Base-by-base conservation (phyloP, 2,888 invertebrate genomes). In the Theodoxus fluviatilis region DNA sequence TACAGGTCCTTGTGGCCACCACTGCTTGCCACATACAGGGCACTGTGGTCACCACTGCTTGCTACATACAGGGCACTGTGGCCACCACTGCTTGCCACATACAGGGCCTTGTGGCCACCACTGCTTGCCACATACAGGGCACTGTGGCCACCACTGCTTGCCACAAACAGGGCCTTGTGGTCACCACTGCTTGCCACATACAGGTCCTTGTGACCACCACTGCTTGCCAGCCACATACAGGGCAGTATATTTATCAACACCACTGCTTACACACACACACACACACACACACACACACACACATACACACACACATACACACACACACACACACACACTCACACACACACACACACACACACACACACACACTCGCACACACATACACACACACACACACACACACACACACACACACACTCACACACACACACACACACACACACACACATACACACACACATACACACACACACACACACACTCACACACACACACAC, bases 351-450 rank as follows among this genome's bases (percentile, higher is more conserved):
- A 57, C 57, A 38, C 40, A 28, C 40, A 40, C 7, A 18, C 25
- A 25, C 28, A 38, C 33, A 33, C 63, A 63, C 38, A 63, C 38
- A 38, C 33, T 18, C 38, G 12, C 37, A 38, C 38, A 38, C 63
- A 63, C 38, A 37, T 25, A 37, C 63, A 33, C 38, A 2, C 63
- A 38, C 63, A 37, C 63, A 63, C 59, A 59, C 59, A 59, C 59
- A n/a, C n/a, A n/a, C n/a, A n/a, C n/a, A n/a, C n/a, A n/a, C n/a
- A 12, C 7, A 43, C 7, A 12, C 15, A 43, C 15, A 4, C 25
- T 52, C 7, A 18, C 52, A 9, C 18, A 52, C 18, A 25, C 52
- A 52, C 52, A 52, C 18, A 52, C 52, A 52, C 52, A 52, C 52
- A 52, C 52, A 9, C 52, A 52, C 18, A 18, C 52, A 52, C 52